Conservation (phyloP, 1,140 invertebrate species). For the Papilio glaucus region DNA sequence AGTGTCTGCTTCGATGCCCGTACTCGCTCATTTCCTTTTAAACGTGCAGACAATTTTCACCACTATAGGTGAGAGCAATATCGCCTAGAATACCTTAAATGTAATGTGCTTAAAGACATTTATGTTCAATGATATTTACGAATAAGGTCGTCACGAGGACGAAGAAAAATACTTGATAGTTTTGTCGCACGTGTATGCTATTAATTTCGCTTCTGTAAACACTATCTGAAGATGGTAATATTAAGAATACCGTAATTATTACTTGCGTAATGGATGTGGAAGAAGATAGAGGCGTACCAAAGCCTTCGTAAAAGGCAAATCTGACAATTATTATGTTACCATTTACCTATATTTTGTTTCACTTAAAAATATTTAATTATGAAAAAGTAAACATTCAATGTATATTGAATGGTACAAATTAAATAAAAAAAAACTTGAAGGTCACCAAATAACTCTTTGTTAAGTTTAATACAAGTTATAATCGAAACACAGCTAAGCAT, state of each 20-base stretch:
- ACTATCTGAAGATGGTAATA: background rate
- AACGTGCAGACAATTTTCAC: conserved; percentile 31
- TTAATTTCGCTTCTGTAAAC: background rate
- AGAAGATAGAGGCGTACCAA: too few species aligned
- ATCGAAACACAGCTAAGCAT: too few species aligned
- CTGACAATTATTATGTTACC: too few species aligned
- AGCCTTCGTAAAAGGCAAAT: too few species aligned
- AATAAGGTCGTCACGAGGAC: background rate
- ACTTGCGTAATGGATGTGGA: too few species aligned
- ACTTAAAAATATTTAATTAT: too few species aligned
- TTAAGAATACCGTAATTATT: background rate
- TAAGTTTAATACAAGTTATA: too few species aligned
- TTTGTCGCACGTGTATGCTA: conserved; percentile 1
- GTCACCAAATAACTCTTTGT: too few species aligned
- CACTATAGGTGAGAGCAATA: background rate
- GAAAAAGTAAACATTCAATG: too few species aligned
- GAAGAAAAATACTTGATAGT: conserved; percentile 1
- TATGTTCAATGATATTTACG: background rate
- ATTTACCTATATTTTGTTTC: too few species aligned
- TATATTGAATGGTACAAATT: too few species aligned
- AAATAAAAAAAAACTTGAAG: too few species aligned
- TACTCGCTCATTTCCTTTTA: conserved; percentile 19
- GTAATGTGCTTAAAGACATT: background rate
- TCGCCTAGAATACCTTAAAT: background rate
- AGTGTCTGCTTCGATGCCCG: conserved; percentile 1